These are phyloP conservation scores for Lumbricus terrestris DNA, from an alignment of 2,888 invertebrate species.

Conservation along the genomic window DNA sequence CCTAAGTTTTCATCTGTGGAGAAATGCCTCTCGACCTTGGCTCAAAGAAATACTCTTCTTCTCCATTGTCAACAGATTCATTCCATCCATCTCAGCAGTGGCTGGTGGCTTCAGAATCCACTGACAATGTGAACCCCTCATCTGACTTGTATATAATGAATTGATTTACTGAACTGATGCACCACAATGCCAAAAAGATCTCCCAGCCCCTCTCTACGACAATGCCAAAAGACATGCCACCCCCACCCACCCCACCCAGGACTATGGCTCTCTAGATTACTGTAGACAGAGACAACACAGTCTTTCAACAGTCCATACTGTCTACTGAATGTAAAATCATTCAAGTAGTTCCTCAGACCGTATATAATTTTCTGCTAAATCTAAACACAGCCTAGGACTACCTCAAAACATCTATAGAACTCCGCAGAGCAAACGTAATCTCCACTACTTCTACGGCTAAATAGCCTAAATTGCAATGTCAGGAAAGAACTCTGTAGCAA, in stretches of 20 bases:
- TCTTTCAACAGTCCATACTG: too few relatives aligned
- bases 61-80: not conserved
- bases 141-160: too few relatives aligned
- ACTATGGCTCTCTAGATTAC: too few relatives aligned
- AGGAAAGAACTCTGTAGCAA: not conserved
- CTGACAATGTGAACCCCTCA: not conserved
- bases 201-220: too few relatives aligned
- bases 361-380: not conserved
- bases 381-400: too few relatives aligned
- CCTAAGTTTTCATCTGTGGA: not conserved
- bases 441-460: not conserved
- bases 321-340: not conserved
- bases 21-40: not conserved
- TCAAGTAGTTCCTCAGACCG: too few relatives aligned
- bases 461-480: too few relatives aligned
- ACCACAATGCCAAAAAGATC: too few relatives aligned
- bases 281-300: not conserved
- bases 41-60: not conserved
- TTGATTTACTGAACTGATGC: too few relatives aligned
- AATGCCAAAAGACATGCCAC: not conserved
- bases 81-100: not conserved
- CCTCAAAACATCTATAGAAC: not conserved
- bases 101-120: not conserved
- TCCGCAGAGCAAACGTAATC: too few relatives aligned
- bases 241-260: not conserved